These are phyloP conservation scores for Chloroceryle amazona DNA, from an alignment of 2,797 vertebrate species.

Conservation along the genomic window DNA sequence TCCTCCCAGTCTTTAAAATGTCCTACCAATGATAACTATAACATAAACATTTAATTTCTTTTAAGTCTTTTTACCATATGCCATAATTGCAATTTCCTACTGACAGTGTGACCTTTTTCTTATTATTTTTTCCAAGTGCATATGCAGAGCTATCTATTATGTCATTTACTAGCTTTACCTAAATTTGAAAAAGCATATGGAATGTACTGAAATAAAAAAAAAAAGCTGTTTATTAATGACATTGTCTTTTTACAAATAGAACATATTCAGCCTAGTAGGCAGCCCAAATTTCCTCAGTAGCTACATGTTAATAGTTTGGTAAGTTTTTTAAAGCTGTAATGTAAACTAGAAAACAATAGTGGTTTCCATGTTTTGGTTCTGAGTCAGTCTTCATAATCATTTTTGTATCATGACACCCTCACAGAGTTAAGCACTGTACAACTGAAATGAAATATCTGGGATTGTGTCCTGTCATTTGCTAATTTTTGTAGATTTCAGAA, in stretches of 20 bases:
- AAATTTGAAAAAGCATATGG: not conserved
- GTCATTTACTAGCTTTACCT: not conserved
- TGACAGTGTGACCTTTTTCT: not conserved
- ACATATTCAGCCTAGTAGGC: not conserved
- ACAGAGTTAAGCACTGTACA: not conserved
- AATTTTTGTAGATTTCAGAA: not conserved
- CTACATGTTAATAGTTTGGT: not conserved
- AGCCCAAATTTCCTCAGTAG: not conserved
- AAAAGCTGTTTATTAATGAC: not conserved
- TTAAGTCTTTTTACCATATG: not conserved
- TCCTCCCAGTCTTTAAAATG: not conserved
- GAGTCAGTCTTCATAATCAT: not conserved
- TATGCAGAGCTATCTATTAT: not conserved
- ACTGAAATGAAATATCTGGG: not conserved
- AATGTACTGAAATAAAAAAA: not conserved
- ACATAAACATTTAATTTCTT: slow-evolving; percentile 3
- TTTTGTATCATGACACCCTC: not conserved
- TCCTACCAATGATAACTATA: not conserved
- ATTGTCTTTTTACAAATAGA: not conserved
- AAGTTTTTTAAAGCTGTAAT: not conserved
- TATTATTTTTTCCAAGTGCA: not conserved
- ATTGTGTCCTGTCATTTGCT: not conserved
- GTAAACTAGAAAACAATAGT: not conserved
- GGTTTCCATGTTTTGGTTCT: not conserved
- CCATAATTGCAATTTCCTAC: not conserved